Evolutionary conservation across 92 coral and sea anemone genomes (phyloP).

Genomic region (Epizoanthus stellaris): DNA sequence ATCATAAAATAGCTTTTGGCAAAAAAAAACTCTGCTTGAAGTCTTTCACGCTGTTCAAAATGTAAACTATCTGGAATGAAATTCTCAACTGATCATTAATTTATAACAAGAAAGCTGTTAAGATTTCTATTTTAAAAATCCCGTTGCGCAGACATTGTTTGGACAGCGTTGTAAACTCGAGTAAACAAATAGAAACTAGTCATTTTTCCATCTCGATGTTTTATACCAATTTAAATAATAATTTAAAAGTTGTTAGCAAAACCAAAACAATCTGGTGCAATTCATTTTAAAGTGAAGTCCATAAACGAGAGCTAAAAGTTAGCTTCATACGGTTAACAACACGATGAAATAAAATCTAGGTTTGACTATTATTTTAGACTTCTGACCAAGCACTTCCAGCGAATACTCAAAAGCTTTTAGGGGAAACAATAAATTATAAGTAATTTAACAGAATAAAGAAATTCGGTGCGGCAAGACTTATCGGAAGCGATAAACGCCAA

Average conservation of each 20-base stretch:
- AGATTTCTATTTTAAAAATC: slow-evolving; percentile 6
- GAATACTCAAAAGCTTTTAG: not conserved
- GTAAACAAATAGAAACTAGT: slow-evolving; percentile 25
- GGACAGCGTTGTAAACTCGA: slow-evolving; percentile 17
- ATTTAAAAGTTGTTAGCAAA: slow-evolving; percentile 19
- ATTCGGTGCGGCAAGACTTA: too few species aligned
- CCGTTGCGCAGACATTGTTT: slow-evolving; percentile 16
- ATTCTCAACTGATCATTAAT: slow-evolving; percentile 29
- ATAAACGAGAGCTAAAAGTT: not conserved
- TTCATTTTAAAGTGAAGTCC: not conserved
- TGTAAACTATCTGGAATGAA: not conserved
- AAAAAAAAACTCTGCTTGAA: not conserved
- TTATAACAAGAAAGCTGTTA: slow-evolving; percentile 17
- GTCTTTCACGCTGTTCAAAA: not conserved
- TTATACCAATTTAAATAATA: slow-evolving; percentile 10
- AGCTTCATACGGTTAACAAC: not conserved
- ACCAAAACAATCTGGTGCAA: slow-evolving; percentile 5
- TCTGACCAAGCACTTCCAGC: not conserved
- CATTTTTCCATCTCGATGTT: slow-evolving; percentile 20
- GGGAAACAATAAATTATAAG: too few species aligned
- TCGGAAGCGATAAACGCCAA: too few species aligned
- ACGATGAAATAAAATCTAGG: not conserved
- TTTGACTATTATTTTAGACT: not conserved
- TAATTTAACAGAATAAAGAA: too few species aligned
- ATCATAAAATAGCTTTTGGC: too few species aligned